Evolutionary conservation across 2,888 invertebrate genomes (phyloP).

Genomic region (Melanargia galathea): DNA sequence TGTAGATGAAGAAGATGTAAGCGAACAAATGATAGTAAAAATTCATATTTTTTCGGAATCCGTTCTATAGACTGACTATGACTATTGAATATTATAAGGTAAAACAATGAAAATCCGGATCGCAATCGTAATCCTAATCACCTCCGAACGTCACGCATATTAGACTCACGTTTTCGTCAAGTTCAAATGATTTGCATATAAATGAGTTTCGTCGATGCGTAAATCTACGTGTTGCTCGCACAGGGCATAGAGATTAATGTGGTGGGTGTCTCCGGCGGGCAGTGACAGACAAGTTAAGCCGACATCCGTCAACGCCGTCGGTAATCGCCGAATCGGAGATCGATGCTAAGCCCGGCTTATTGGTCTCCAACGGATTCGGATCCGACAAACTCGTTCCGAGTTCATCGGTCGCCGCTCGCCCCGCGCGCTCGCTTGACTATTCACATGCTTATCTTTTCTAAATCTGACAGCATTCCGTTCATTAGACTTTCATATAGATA

Average conservation of each 20-base stretch:
- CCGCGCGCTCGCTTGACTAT: constrained; percentile 50
- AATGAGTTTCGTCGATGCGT: constrained; percentile 78
- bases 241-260: constrained; percentile 77
- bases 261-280: constrained; percentile 70
- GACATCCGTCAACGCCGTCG: constrained; percentile 80
- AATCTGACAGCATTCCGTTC: constrained; percentile 69
- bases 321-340: constrained; percentile 79
- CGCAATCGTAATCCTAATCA: constrained; percentile 46
- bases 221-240: constrained; percentile 78
- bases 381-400: constrained; percentile 59
- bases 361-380: constrained; percentile 71
- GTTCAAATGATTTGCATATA: constrained; percentile 80
- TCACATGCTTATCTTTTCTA: constrained; percentile 64
- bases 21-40: too few relatives aligned
- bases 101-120: neutral
- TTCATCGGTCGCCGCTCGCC: constrained; percentile 60
- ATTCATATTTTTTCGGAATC: too few relatives aligned
- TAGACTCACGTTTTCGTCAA: constrained; percentile 76
- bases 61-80: too few relatives aligned
- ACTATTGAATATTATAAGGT: neutral
- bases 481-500: constrained; percentile 42
- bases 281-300: constrained; percentile 79
- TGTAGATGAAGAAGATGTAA: too few relatives aligned
- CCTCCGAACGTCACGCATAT: constrained; percentile 63
- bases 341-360: constrained; percentile 79